Evolutionary conservation across 1,140 invertebrate species (phyloP), one percentile per base, ranked within the genome.

Genomic region (Harlomillsia oculata): DNA sequence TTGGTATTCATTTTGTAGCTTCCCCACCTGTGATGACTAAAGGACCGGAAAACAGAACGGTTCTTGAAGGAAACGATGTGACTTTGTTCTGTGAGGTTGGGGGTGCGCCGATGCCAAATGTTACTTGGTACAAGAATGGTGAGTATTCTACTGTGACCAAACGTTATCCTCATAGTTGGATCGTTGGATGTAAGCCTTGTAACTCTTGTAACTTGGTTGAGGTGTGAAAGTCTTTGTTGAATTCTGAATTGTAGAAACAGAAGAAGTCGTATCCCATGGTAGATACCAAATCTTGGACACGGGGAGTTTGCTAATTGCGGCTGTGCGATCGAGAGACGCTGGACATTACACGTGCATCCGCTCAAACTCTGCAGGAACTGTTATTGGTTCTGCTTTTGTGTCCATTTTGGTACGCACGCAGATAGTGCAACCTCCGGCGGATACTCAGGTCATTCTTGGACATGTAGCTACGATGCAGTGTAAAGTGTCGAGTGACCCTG

Each of bases 111-210:
- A 79, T 81, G 58, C 92, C 93, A 2, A 90, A 87, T 67, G 78
- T 86, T n/a, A 87, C 87, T 6, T 97, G 93, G 93, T 82, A 84
- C 67, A 86, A 83, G 69, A 86, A 89, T 72, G 86, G 89, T 90
- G 78, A 75, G 76, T 65, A 48, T n/a, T n/a, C n/a, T n/a, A n/a
- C n/a, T n/a, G n/a, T n/a, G n/a, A n/a, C n/a, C n/a, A n/a, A n/a
- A n/a, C n/a, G n/a, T n/a, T n/a, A n/a, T n/a, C n/a, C n/a, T n/a
- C n/a, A n/a, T n/a, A n/a, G n/a, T n/a, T n/a, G n/a, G n/a, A n/a
- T n/a, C n/a, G n/a, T n/a, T n/a, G n/a, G n/a, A n/a, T n/a, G n/a
- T n/a, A n/a, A n/a, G n/a, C n/a, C n/a, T n/a, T n/a, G n/a, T n/a
- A n/a, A n/a, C n/a, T n/a, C n/a, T n/a, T n/a, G n/a, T n/a, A n/a